These are phyloP conservation scores for Drosophila murphyi DNA, from an alignment of 1,140 invertebrate species.

Conservation along the genomic window DNA sequence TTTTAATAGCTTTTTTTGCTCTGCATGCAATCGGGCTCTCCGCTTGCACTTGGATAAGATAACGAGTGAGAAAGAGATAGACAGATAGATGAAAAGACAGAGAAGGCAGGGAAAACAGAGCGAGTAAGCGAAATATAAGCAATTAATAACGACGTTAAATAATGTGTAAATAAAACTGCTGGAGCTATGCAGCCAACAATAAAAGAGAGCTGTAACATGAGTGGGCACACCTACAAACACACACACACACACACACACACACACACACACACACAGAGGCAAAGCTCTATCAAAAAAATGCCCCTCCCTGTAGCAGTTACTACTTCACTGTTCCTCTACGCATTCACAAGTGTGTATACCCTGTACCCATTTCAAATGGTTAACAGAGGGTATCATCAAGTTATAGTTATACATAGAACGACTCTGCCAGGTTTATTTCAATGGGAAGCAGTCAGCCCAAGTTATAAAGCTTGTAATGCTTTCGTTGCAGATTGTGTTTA, in stretches of 20 bases:
- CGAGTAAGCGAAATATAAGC: not conserved
- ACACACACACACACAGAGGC: not conserved
- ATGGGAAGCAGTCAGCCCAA: no score
- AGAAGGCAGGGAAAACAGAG: not conserved
- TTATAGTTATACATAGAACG: no score
- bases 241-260: not conserved
- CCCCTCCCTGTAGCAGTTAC: no score
- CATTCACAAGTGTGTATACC: not conserved
- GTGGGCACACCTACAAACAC: conserved; percentile 19
- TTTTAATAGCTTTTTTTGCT: no score
- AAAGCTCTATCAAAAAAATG: not conserved
- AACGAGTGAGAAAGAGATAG: not conserved
- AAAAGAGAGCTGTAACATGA: conserved; percentile 37
- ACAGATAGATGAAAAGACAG: no score
- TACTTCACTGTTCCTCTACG: not conserved
- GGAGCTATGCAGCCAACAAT: conserved; percentile 10
- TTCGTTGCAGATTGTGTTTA: no score
- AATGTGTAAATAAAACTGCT: conserved; percentile 40
- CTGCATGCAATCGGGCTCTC: no score
- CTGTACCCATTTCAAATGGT: no score
- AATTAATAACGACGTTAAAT: conserved; percentile 26
- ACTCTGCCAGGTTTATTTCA: no score
- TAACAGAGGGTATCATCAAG: no score
- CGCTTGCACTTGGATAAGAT: no score
- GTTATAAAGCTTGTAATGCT: no score